Conservation (phyloP, 2,797 vertebrate species). For the Hoplostethus mediterraneus region DNA sequence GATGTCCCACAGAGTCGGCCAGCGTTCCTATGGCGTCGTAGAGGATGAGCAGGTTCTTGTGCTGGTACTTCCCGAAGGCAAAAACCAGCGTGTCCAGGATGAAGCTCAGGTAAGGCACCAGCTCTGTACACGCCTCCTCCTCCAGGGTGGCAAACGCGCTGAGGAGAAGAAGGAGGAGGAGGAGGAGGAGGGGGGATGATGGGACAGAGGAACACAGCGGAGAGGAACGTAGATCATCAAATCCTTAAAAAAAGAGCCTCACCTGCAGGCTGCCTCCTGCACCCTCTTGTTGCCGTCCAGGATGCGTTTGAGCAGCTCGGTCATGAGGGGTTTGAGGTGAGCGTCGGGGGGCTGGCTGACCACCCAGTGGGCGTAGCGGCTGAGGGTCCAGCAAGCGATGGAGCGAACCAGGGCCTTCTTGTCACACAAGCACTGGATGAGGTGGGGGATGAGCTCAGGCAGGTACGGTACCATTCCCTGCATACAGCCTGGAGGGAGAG, state of each 20-base stretch:
- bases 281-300: conserved; percentile 95
- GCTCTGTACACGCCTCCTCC: conserved; percentile 94
- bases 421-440: conserved; percentile 93
- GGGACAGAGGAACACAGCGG: neutral
- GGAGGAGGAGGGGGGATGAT: neutral
- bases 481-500: conserved; percentile 90
- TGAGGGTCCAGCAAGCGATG: conserved; percentile 97
- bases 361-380: conserved; percentile 97
- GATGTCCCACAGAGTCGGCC: conserved; percentile 95
- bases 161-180: neutral
- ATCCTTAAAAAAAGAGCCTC: neutral
- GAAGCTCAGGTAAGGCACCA: conserved; percentile 95
- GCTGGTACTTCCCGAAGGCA: conserved; percentile 96
- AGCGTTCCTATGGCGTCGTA: conserved; percentile 95
- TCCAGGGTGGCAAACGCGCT: conserved; percentile 94
- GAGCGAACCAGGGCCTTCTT: conserved; percentile 96
- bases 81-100: conserved; percentile 96
- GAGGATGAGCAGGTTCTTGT: conserved; percentile 96
- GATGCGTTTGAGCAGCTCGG: conserved; percentile 93
- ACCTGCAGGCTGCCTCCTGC: conserved; percentile 97
- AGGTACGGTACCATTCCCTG: conserved; percentile 96
- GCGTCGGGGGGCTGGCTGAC: conserved; percentile 92
- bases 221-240: neutral
- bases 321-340: conserved; percentile 96
- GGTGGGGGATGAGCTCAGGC: conserved; percentile 94